Evolutionary conservation across 1,140 invertebrate species (phyloP).

Genomic region (Diachasma alloeum): DNA sequence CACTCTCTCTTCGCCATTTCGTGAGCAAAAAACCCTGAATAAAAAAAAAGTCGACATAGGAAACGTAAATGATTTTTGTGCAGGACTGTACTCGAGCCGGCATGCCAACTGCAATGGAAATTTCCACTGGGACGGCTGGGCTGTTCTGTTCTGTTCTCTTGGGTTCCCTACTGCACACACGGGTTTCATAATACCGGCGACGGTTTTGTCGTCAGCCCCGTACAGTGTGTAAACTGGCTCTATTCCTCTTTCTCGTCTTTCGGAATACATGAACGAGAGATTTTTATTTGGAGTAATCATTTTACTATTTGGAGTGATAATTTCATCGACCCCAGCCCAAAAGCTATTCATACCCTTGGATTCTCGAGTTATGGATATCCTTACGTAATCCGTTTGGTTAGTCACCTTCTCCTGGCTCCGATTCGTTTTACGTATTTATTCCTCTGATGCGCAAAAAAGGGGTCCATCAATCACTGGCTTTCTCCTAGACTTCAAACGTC

Average conservation of each 20-base stretch:
- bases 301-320: background rate
- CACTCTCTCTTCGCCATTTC: no score
- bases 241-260: background rate
- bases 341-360: background rate
- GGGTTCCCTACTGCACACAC: background rate
- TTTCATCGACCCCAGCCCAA: background rate
- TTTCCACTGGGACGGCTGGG: slow-evolving; percentile 46
- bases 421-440: background rate
- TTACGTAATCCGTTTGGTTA: background rate
- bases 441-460: background rate
- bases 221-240: background rate
- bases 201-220: slow-evolving; percentile 5
- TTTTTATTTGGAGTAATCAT: background rate
- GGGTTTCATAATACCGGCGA: background rate
- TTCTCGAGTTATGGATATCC: background rate
- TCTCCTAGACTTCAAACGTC: no score
- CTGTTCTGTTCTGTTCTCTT: slow-evolving; percentile 16
- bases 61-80: slow-evolving; percentile 39
- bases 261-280: background rate
- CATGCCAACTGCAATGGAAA: slow-evolving; percentile 59
- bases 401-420: background rate
- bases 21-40: background rate
- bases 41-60: background rate
- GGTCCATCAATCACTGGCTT: background rate
- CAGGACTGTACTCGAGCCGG: slow-evolving; percentile 51